Base-by-base conservation (phyloP, 2,113 vertebrate species). In the Podarcis muralis region DNA sequence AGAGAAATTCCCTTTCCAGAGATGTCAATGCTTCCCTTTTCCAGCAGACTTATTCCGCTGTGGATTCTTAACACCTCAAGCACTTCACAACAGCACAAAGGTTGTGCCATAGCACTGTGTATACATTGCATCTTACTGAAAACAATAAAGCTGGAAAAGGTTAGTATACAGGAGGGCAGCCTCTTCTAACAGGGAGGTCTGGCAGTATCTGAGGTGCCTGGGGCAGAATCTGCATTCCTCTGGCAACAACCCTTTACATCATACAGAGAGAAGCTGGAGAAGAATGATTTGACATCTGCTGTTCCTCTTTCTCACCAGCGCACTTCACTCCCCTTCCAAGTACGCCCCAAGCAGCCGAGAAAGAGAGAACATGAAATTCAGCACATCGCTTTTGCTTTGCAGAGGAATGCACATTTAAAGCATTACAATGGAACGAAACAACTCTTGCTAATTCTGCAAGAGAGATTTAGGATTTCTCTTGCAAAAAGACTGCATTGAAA, bases 131-230 rank as follows among this genome's bases (percentile, higher is more conserved):
- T 5, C 15, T 78, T 78, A 30, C 32, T 59, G 79, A 69, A 78
- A 59, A 66, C 80, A 78, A n/a, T 11, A 25, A 81, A 76, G 35
- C 62, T 83, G 79, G 82, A 59, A 84, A 4, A 6, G 5, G 37
- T 86, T 37, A 68, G 16, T 43, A 68, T 8, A 71, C 27, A 32
- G 22, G 20, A 77, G 72, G 87, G 40, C 72, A 77, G 22, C 72
- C 57, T 18, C 76, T 35, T 22, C 81, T 83, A 76, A 27, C 81
- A 83, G 37, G 87, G 81, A 88, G 59, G 72, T 83, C 81, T 88
- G 87, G 80, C 81, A 88, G n/a, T 53, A 65, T 30, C 57, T 88
- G 81, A 83, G 72, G 59, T 88, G 71, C 87, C 74, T 83, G 30
- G 43, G 80, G 81, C 37, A 88, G 81, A 66, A 76, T 77, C 20